Evolutionary conservation across 1,140 invertebrate species (phyloP), one percentile per base, ranked within the genome.

Genomic region (Cydia splendana): DNA sequence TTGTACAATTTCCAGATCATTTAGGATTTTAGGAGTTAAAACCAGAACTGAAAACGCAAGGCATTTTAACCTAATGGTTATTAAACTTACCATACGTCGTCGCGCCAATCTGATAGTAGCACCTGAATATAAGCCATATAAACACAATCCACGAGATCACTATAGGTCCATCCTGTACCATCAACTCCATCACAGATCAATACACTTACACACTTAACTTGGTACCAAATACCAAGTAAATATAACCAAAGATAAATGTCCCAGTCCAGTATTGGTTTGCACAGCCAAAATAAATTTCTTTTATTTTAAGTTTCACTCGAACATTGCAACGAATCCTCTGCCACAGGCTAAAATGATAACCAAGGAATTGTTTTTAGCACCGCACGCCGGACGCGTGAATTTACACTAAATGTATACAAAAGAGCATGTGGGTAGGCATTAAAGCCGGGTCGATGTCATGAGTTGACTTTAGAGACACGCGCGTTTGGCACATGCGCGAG

Each of bases 101-200:
- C 77, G 84, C 62, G 82, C 87, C 84, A 30, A 93, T 87, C 30
- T 88, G 84, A 85, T 93, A 93, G 65, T 93, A 93, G 78, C 88
- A 92, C 77, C 89, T 85, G 74, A 86, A 93, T 81, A 93, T 92
- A 76, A 93, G 81, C 76, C 91, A 67, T 38, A 92, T 74, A 78
- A 93, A 93, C 73, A 93, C 87, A 82, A 93, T 88, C 91, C 90
- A 92, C 45, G 91, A 93, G 62, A 93, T 76, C 76, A 93, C 81
- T 74, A 92, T 87, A 18, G 90, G 90, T 73, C 85, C 85, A 73
- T 93, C 91, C 79, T 90, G 87, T 77, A 89, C 87, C 24, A 90
- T 45, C 67, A 91, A 77, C n/a, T 75, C 80, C 77, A 75, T 51
- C 45, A 51, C 38, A 38, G 65, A 28, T 7, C 20, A 10, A 1